Percentiles rank a stretch among this genome's conserved stretches.
Evolutionary conservation across 2,888 invertebrate species (phyloP).

Genomic region (Neoaliturus tenellus): DNA sequence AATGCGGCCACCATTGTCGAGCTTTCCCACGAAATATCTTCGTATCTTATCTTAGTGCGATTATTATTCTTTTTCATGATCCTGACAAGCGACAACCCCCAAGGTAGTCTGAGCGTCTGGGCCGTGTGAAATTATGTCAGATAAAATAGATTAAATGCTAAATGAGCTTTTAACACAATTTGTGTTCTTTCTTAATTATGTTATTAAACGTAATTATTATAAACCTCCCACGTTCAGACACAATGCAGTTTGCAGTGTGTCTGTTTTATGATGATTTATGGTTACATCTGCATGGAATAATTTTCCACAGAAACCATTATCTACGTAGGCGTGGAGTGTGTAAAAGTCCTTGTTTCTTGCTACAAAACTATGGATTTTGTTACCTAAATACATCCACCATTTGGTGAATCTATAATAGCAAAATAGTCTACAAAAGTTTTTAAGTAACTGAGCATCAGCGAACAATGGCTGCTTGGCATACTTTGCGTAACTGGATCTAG

Average conservation of each 20-base stretch:
- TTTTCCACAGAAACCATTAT: too few relatives aligned
- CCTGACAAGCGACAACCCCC: not conserved
- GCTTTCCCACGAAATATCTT: not conserved
- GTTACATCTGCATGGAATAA: too few relatives aligned
- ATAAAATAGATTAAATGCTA: not conserved
- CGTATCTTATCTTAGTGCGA: not conserved
- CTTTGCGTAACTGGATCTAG: too few relatives aligned
- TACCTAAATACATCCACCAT: too few relatives aligned
- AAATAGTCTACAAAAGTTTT: too few relatives aligned
- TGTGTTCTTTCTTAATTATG: not conserved
- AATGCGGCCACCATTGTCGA: conserved; percentile 28
- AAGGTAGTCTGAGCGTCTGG: not conserved
- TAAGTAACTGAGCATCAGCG: too few relatives aligned
- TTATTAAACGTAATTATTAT: conserved; percentile 10
- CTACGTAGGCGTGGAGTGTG: too few relatives aligned
- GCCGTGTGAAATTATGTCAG: not conserved
- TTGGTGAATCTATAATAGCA: too few relatives aligned
- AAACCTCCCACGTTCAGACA: not conserved
- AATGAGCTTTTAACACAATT: not conserved
- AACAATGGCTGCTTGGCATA: too few relatives aligned
- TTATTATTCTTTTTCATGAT: not conserved
- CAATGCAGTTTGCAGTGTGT: conserved; percentile 3
- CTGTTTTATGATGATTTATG: too few relatives aligned
- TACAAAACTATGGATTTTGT: too few relatives aligned
- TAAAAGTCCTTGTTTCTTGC: too few relatives aligned